These are phyloP conservation scores for Gnathonemus longibarbis DNA, from an alignment of 2,113 vertebrate species.

Conservation along the genomic window DNA sequence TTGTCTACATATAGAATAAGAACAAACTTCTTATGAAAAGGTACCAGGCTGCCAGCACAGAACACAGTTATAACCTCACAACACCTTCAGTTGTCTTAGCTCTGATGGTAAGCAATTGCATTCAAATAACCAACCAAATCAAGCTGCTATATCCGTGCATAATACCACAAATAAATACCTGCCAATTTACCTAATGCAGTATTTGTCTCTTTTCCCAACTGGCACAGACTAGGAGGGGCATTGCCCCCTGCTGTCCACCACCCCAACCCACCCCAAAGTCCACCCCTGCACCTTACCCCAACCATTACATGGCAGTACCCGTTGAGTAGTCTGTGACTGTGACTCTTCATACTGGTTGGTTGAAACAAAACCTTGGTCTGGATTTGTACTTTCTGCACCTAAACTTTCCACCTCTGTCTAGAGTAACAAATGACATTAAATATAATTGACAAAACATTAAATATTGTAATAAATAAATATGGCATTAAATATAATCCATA, in stretches of 20 bases:
- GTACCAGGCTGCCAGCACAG: too few relatives aligned
- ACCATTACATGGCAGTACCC: not conserved
- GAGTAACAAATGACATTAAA: not conserved
- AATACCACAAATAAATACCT: not conserved
- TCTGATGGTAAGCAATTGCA: too few relatives aligned
- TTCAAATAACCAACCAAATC: too few relatives aligned
- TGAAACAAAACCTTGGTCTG: not conserved
- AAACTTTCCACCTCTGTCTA: not conserved
- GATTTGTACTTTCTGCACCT: not conserved
- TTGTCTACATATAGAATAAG: not conserved
- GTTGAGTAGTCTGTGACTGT: too few relatives aligned
- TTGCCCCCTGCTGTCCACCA: not conserved
- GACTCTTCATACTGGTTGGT: not conserved
- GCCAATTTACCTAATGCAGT: not conserved
- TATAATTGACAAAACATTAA: not conserved
- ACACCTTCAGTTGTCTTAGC: too few relatives aligned
- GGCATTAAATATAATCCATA: not conserved
- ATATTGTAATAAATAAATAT: not conserved
- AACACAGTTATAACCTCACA: too few relatives aligned
- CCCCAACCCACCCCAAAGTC: not conserved
- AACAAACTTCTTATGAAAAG: too few relatives aligned
- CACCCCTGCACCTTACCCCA: not conserved
- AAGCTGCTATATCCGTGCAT: not conserved
- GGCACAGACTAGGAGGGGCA: not conserved
- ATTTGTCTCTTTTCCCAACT: not conserved